phyloP scores from a whole-genome alignment of 2,113 vertebrate species.

The Toxotes chatareus region DNA sequence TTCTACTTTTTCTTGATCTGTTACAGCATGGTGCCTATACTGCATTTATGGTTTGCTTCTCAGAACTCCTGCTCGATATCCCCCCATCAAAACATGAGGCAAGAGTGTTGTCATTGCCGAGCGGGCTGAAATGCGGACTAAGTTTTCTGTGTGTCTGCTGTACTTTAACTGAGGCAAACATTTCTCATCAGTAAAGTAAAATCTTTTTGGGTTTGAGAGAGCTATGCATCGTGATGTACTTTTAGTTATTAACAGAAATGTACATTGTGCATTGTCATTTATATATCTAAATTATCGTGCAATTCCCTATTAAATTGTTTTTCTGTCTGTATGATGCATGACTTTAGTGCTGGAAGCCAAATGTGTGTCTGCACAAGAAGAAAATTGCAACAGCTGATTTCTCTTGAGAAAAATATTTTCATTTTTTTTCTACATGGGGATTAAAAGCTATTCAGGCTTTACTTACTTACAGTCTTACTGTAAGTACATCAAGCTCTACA shows the following conservation, averaged over 20 bases:
- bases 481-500: background rate
- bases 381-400: slow-evolving; percentile 7
- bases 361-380: background rate
- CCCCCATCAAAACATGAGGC: slow-evolving; percentile 2
- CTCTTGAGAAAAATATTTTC: background rate
- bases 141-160: background rate
- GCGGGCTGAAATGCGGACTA: background rate
- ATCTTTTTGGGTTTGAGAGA: background rate
- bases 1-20: background rate
- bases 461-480: slow-evolving; percentile 1
- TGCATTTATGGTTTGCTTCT: background rate
- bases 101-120: slow-evolving; percentile 5
- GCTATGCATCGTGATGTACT: background rate
- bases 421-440: background rate
- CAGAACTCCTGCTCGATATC: background rate
- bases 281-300: background rate
- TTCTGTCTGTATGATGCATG: background rate
- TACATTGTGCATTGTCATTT: background rate
- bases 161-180: background rate
- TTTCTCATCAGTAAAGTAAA: background rate
- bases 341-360: background rate
- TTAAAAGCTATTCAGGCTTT: slow-evolving; percentile 20
- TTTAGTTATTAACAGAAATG: background rate
- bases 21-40: background rate
- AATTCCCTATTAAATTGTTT: slow-evolving; percentile 1